phyloP scores from a whole-genome alignment of 2,888 invertebrate genomes.

The Lasioglossum zephyrum region DNA sequence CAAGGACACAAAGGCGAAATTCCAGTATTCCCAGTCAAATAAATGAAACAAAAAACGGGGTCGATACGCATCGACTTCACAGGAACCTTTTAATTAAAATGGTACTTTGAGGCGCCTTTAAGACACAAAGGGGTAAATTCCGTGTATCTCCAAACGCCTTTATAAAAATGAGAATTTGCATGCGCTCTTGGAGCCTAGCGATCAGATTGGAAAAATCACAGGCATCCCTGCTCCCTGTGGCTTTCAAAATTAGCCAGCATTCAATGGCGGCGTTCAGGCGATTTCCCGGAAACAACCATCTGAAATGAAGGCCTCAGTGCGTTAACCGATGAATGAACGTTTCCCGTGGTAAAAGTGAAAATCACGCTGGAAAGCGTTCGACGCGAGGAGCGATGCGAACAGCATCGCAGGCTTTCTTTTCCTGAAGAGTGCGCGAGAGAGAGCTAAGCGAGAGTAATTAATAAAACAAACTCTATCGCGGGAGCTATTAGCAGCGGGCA shows the following conservation, averaged over 20 bases:
- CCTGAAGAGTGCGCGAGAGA: background rate
- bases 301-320: conserved; percentile 24
- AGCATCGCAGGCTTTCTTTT: background rate
- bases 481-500: background rate
- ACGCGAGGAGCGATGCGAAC: background rate
- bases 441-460: background rate
- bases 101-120: background rate
- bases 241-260: conserved; percentile 44
- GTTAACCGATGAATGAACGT: conserved; percentile 33
- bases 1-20: conserved; percentile 5
- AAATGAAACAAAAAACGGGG: background rate
- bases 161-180: background rate
- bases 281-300: conserved; percentile 38
- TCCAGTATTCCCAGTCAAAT: background rate
- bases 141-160: background rate
- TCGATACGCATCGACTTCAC: background rate
- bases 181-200: background rate
- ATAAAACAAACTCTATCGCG: background rate
- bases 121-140: background rate
- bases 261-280: conserved; percentile 42
- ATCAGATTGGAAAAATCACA: conserved; percentile 35
- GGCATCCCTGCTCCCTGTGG: conserved; percentile 32
- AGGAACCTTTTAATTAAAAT: background rate
- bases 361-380: conserved; percentile 31
- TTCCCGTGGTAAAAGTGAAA: conserved; percentile 35